Evolutionary conservation across 2,797 vertebrate genomes (phyloP), one percentile per base, ranked within the genome.

Genomic region (Pangasius krempfi): DNA sequence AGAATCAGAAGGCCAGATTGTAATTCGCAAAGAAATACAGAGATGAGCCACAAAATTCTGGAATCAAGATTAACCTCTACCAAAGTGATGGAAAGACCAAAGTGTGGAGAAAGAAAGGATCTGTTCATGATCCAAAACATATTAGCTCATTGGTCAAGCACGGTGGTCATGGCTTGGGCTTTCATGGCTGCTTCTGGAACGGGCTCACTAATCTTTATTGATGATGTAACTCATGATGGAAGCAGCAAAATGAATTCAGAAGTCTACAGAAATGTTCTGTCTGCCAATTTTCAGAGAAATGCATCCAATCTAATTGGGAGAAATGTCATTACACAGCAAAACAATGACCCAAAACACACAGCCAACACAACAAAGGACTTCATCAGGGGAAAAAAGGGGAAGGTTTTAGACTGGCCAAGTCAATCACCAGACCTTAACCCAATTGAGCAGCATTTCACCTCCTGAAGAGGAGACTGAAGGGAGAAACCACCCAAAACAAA

Each of bases 81-180:
- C 20, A 37, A 58, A 58, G n/a, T 14, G 78, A 80, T 37, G 20
- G 52, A 80, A 58, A 22, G 78, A 18, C 30, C 20, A 22, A 58
- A 56, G 30, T 80, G n/a, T 80, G 30, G n/a, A 37, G 54, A 58
- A 80, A 58, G 30, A 80, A 58, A 60, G 33, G 79, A 81, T 60
- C 52, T 80, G 52, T n/a, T 37, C 12, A 81, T 81, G 20, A 81
- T 16, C 33, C 44, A 47, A 47, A 47, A 47, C 7, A 47, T 47
- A 7, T 7, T 1, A 47, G 0, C 7, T 7, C 44, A 8, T 47
- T 1, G 44, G 44, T 8, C 44, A 0, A 47, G 44, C 0, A 7
- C 0, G 44, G 44, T 47, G 44, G 44, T 47, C 44, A 47, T 47
- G 44, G 44, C 44, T 47, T 7, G 44, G 44, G 44, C 44, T 47